These are phyloP conservation scores for Labrus mixtus DNA, from an alignment of 2,113 vertebrate genomes.

Conservation along the genomic window DNA sequence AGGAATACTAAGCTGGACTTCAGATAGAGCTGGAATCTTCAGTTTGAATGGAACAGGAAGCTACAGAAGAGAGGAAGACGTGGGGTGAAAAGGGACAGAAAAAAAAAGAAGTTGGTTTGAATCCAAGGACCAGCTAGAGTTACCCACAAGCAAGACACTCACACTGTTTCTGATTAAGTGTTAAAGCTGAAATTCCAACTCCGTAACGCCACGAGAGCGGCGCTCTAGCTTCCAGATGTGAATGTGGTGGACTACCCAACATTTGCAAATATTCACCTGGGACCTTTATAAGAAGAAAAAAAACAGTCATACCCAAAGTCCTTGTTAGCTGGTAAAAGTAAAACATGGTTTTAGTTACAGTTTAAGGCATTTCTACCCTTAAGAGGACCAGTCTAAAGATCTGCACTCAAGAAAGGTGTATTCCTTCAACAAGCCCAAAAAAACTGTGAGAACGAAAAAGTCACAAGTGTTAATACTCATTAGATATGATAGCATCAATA, in stretches of 20 bases:
- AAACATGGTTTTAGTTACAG: background rate
- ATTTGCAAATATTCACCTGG: slow-evolving; percentile 16
- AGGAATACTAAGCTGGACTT: slow-evolving; percentile 23
- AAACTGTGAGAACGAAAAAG: background rate
- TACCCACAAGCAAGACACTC: slow-evolving; percentile 26
- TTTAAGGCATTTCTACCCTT: background rate
- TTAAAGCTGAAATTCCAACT: slow-evolving; percentile 14
- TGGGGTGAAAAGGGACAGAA: background rate
- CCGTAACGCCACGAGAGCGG: background rate
- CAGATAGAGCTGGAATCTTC: slow-evolving; percentile 1
- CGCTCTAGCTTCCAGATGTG: slow-evolving; percentile 22
- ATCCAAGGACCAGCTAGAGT: slow-evolving; percentile 8
- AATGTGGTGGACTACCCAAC: background rate
- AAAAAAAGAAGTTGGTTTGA: slow-evolving; percentile 12
- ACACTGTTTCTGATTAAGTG: slow-evolving; percentile 44
- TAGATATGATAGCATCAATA: too few species aligned
- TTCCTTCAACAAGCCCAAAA: background rate
- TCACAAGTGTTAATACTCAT: too few species aligned
- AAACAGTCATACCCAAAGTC: too few species aligned
- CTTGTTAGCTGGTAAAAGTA: background rate
- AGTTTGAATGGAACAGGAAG: slow-evolving; percentile 15
- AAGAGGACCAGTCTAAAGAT: background rate
- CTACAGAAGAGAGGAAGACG: background rate
- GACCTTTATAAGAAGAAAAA: background rate
- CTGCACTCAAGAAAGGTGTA: background rate